A percentile compares a stretch with the other conserved stretches of the same genome.
Evolutionary conservation across 2,113 vertebrate genomes (phyloP).

Genomic region (Pungitius pungitius): DNA sequence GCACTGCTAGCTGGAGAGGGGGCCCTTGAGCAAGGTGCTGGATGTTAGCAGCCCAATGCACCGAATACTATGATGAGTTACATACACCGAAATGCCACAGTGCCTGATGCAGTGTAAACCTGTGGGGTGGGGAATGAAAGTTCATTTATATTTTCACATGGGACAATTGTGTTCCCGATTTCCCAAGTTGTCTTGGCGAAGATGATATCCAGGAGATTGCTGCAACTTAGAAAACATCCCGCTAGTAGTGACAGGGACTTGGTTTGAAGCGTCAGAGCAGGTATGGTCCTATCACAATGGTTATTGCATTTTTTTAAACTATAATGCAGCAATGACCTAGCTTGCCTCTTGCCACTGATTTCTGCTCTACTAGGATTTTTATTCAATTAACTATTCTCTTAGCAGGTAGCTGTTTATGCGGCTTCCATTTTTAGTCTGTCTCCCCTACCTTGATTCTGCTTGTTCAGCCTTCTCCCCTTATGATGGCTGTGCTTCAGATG

Average conservation of each 20-base stretch:
- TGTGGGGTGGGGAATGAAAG: neutral
- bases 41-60: neutral
- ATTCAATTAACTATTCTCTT: neutral
- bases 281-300: neutral
- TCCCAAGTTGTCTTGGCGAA: neutral
- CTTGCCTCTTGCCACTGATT: neutral
- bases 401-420: neutral
- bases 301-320: neutral
- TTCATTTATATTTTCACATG: neutral
- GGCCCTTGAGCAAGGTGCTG: neutral
- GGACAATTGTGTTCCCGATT: neutral
- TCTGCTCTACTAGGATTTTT: neutral
- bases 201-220: neutral
- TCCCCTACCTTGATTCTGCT: conserved; percentile 35
- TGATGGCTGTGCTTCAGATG: conserved; percentile 65
- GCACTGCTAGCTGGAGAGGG: neutral
- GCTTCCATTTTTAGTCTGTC: conserved; percentile 1
- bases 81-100: neutral
- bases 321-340: neutral
- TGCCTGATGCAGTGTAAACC: neutral
- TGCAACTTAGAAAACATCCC: conserved; percentile 11
- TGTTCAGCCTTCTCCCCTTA: conserved; percentile 45
- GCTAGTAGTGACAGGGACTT: neutral
- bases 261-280: conserved; percentile 1
- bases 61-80: neutral